Evolutionary conservation across 2,888 invertebrate species (phyloP), one percentile per base, ranked within the genome.

Genomic region (Galeopsomyia nigrocyanea): DNA sequence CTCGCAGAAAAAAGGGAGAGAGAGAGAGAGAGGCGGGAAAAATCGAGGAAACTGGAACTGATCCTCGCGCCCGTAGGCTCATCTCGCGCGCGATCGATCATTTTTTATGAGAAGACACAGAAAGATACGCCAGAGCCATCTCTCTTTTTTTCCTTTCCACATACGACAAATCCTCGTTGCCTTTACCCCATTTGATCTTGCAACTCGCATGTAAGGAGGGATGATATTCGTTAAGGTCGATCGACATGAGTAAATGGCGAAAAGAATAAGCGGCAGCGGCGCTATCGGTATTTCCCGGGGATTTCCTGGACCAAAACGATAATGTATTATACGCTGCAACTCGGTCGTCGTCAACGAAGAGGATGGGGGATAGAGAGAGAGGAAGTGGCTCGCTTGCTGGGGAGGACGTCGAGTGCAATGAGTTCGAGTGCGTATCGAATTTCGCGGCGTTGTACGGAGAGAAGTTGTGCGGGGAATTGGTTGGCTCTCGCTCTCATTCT

Each of bases 141-240:
- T 60, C 53, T 71, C 60, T 55, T 65, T 55, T 71, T 50, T 47
- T 65, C 51, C 65, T 55, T 49, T 55, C 49, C 49, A 39, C 39
- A 7, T 9, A 10, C 65, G 71, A 71, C 65, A 71, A 71, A 71
- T 71, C 71, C 65, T 71, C 65, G 63, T 71, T 56, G 53, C 56
- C 39, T 39, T n/a, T 21, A 60, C 57, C 53, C 31, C 58, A 53
- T 70, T 70, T 60, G 58, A 60, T 60, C 64, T 60, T 58, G 22
- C 31, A 17, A 14, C n/a, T n/a, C 26, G 39, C 39, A 39, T 39
- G 10, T 16, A 49, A 2, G 22, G n/a, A n/a, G 21, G 19, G n/a
- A 21, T n/a, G 51, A 58, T 64, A 62, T 70, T 51, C 58, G 22
- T 63, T 58, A 58, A 46, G 17, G 31, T 39, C 46, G 49, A 68